These are phyloP conservation scores for Druon quercuslanigerum DNA, from an alignment of 1,140 invertebrate species.

Conservation along the genomic window DNA sequence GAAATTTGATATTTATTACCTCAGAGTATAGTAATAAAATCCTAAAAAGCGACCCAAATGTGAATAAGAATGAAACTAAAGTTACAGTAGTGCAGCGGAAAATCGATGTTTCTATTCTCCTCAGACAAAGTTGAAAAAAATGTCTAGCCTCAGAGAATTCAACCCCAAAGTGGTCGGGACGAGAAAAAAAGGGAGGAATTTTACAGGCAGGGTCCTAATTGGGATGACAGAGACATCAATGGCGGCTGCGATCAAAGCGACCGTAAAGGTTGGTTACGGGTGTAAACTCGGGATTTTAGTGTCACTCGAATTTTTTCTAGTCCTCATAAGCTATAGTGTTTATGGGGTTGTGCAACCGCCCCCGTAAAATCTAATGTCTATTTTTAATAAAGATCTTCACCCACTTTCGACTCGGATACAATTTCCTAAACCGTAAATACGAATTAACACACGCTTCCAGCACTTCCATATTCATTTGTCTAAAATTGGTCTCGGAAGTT, in stretches of 20 bases:
- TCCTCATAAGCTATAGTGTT: conserved; percentile 59
- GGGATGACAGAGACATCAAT: conserved; percentile 74
- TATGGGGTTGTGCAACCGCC: conserved; percentile 66
- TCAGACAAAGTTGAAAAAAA: neutral
- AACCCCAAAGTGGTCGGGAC: conserved; percentile 38
- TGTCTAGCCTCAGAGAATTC: neutral
- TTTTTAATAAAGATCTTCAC: conserved; percentile 36
- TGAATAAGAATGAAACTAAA: too few relatives aligned
- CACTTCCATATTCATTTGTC: neutral
- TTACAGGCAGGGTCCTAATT: conserved; percentile 71
- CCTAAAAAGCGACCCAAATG: too few relatives aligned
- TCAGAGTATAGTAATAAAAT: too few relatives aligned
- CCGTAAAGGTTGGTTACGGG: conserved; percentile 66
- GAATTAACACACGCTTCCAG: conserved; percentile 4
- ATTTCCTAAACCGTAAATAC: neutral
- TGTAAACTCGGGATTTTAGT: conserved; percentile 74
- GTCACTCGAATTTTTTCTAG: conserved; percentile 64
- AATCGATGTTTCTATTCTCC: too few relatives aligned
- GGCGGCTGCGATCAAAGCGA: conserved; percentile 65
- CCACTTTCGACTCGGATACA: neutral
- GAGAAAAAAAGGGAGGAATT: conserved; percentile 57
- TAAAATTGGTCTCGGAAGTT: neutral
- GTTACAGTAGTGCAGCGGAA: too few relatives aligned
- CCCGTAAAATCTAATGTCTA: conserved; percentile 62
- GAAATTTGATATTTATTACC: too few relatives aligned